Conservation (phyloP, 2,113 vertebrate genomes). For the Speoplatyrhinus poulsoni region DNA sequence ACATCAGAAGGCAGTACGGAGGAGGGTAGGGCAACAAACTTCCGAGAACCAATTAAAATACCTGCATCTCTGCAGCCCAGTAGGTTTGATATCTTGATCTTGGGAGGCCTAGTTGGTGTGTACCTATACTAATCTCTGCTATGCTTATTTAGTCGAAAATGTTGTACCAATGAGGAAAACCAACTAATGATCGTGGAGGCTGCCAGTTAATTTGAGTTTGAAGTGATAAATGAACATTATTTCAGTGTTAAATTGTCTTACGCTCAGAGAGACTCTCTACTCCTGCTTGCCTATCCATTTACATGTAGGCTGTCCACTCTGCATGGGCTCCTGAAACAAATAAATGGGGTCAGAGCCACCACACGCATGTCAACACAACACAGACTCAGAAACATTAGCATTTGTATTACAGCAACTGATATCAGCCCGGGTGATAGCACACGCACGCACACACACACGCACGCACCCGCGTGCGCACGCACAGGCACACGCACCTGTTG, state of each 20-base stretch:
- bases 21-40: slow-evolving; percentile 29
- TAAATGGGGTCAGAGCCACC: slow-evolving; percentile 41
- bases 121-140: slow-evolving; percentile 45
- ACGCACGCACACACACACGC: background rate
- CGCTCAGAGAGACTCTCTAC: slow-evolving; percentile 50
- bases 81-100: slow-evolving; percentile 46
- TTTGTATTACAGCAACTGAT: background rate
- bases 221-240: slow-evolving; percentile 61
- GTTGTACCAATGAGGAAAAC: slow-evolving; percentile 39
- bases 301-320: slow-evolving; percentile 51
- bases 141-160: slow-evolving; percentile 56
- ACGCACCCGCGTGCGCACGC: background rate
- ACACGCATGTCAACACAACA: slow-evolving; percentile 36
- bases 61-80: slow-evolving; percentile 46
- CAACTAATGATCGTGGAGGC: slow-evolving; percentile 51
- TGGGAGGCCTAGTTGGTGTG: slow-evolving; percentile 34
- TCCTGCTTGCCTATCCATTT: slow-evolving; percentile 45
- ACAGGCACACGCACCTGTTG: background rate
- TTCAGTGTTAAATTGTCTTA: slow-evolving; percentile 55
- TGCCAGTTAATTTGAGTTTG: slow-evolving; percentile 56
- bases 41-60: slow-evolving; percentile 41
- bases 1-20: slow-evolving; percentile 21
- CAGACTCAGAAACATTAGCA: background rate
- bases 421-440: background rate
- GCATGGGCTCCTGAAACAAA: slow-evolving; percentile 42